Conservation (phyloP, 1,140 invertebrate species). For the silkworm (Bombyx mori) region ASM3026992v2 NC_085131.1:2006501-2007000, state of each 20-base stretch:
- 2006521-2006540: slow-evolving; percentile 38
- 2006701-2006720: slow-evolving; percentile 70
- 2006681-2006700: slow-evolving; percentile 74
- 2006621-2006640: slow-evolving; percentile 55
- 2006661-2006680: slow-evolving; percentile 80
- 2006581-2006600: slow-evolving; percentile 46
- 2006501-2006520: slow-evolving; percentile 51
- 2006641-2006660: slow-evolving; percentile 72
- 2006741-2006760: slow-evolving; percentile 74
- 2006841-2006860: slow-evolving; percentile 60
- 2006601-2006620: slow-evolving; percentile 41
- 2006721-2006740: slow-evolving; percentile 49
- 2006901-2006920: slow-evolving; percentile 61
- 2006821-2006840: slow-evolving; percentile 62
- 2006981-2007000: slow-evolving; percentile 75
- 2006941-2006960: slow-evolving; percentile 62
- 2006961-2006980: slow-evolving; percentile 78
- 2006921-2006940: slow-evolving; percentile 65
- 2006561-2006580: slow-evolving; percentile 43
- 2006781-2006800: slow-evolving; percentile 83
- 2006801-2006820: slow-evolving; percentile 79
- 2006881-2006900: slow-evolving; percentile 52
- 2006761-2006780: slow-evolving; percentile 80
- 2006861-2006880: slow-evolving; percentile 54
- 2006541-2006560: slow-evolving; percentile 49